phyloP scores from a whole-genome alignment of 2,113 vertebrate genomes.

The Cercocebus atys region DNA sequence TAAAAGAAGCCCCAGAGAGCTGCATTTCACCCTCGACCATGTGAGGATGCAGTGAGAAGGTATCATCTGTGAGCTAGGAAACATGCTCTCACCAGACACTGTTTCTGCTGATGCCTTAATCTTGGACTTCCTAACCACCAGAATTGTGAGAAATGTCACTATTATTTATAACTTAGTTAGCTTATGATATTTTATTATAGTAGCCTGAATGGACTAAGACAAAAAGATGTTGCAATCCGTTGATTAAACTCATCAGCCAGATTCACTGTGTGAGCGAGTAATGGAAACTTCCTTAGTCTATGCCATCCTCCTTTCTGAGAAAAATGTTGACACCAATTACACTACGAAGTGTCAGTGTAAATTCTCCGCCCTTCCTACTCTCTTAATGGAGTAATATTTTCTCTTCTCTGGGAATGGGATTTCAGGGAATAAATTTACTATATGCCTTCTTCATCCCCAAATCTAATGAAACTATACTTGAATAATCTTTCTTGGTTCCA shows the following conservation, averaged over 20 bases:
- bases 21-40: neutral
- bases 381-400: neutral
- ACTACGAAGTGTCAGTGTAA: neutral
- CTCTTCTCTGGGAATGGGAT: neutral
- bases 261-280: neutral
- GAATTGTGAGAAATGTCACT: neutral
- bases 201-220: neutral
- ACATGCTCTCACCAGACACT: neutral
- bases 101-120: neutral
- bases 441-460: neutral
- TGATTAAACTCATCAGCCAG: neutral
- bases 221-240: neutral
- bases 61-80: neutral
- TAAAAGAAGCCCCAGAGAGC: neutral
- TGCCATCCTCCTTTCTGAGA: neutral
- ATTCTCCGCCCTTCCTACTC: neutral
- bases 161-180: neutral
- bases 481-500: neutral
- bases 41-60: neutral
- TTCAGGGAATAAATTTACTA: neutral
- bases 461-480: neutral
- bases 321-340: neutral
- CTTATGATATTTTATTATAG: neutral
- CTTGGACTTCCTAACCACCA: neutral
- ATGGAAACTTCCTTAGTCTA: neutral